Evolutionary conservation across 2,888 invertebrate genomes (phyloP).

Genomic region (Carcina quercana): DNA sequence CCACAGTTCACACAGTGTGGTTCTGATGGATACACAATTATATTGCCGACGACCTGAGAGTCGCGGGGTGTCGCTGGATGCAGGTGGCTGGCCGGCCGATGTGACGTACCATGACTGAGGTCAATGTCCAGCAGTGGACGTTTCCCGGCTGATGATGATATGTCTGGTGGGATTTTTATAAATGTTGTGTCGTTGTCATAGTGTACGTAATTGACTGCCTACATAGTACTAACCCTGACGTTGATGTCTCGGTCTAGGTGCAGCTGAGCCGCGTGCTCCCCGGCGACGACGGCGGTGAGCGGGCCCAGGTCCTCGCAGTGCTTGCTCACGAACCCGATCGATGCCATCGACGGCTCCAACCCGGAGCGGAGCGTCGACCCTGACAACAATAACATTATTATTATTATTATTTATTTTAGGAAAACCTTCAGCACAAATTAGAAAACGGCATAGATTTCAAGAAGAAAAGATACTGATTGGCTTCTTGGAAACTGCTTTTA

Average conservation of each 20-base stretch:
- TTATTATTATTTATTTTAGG: neutral
- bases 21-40: too few relatives aligned
- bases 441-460: neutral
- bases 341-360: slow-evolving; percentile 84
- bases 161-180: too few relatives aligned
- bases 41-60: too few relatives aligned
- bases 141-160: too few relatives aligned
- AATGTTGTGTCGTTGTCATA: too few relatives aligned
- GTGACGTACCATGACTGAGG: too few relatives aligned
- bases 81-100: too few relatives aligned
- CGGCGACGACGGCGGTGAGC: slow-evolving; percentile 79
- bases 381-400: slow-evolving; percentile 26
- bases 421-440: neutral
- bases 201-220: neutral
- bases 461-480: too few relatives aligned
- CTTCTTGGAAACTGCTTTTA: too few relatives aligned
- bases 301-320: slow-evolving; percentile 87
- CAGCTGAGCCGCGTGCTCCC: slow-evolving; percentile 64
- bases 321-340: slow-evolving; percentile 87
- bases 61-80: too few relatives aligned
- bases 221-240: slow-evolving; percentile 54
- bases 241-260: slow-evolving; percentile 76
- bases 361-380: slow-evolving; percentile 83
- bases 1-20: too few relatives aligned
- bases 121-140: too few relatives aligned